Percentiles rank a stretch among this genome's conserved stretches.
phyloP scores from a whole-genome alignment of 2,113 vertebrate species.

The Amphiprion percula region DNA sequence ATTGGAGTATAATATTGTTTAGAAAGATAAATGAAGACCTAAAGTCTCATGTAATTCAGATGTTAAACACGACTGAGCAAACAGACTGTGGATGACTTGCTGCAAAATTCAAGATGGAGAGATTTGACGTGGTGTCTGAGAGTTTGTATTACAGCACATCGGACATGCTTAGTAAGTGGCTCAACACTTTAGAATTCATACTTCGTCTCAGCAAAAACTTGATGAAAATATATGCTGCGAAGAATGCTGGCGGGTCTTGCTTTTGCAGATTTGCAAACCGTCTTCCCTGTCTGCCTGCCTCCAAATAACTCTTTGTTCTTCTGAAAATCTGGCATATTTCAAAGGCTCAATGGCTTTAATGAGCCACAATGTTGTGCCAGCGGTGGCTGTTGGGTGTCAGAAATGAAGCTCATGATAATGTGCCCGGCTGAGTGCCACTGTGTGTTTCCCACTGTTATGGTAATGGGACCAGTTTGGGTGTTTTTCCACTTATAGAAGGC shows the following conservation, averaged over 20 bases:
- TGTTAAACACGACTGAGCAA: constrained; percentile 48
- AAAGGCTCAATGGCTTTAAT: constrained; percentile 80
- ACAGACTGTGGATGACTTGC: constrained; percentile 22
- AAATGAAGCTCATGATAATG: constrained; percentile 77
- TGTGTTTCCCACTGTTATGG: constrained; percentile 73
- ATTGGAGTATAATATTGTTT: constrained; percentile 65
- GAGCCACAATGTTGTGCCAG: constrained; percentile 73
- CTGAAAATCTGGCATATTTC: constrained; percentile 72
- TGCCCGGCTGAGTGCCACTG: constrained; percentile 63
- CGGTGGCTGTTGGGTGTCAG: constrained; percentile 71
- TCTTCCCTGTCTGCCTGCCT: constrained; percentile 38
- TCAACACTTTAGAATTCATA: constrained; percentile 37
- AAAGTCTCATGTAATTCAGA: constrained; percentile 60
- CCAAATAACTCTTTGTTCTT: constrained; percentile 68
- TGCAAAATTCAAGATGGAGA: constrained; percentile 35
- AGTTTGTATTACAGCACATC: constrained; percentile 18
- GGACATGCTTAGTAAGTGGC: constrained; percentile 28
- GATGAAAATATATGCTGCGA: constrained; percentile 30
- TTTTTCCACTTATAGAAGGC: constrained; percentile 48
- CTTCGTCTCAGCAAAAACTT: constrained; percentile 34
- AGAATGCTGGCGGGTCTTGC: constrained; percentile 25
- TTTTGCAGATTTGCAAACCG: constrained; percentile 45
- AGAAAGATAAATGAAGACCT: constrained; percentile 65
- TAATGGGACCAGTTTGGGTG: constrained; percentile 60
- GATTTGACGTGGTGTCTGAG: constrained; percentile 23